Conservation (phyloP, 2,113 vertebrate genomes). For the Plecturocebus donacophilus region DNA sequence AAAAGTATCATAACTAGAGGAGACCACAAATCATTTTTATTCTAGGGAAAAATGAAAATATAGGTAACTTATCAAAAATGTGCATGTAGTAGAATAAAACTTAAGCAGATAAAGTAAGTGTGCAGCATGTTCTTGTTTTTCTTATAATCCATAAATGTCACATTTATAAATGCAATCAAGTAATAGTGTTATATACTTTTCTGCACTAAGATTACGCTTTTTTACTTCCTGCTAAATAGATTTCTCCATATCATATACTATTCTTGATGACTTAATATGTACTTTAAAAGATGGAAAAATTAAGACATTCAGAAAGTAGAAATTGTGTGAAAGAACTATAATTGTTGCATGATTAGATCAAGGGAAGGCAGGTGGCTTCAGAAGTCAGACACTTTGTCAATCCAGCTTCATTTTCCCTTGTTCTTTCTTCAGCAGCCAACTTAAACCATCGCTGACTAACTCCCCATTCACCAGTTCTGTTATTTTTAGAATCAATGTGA, state of each 20-base stretch:
- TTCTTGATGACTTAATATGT: background rate
- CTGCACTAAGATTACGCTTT: background rate
- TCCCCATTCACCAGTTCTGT: no score
- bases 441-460: background rate
- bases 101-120: background rate
- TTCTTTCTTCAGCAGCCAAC: background rate
- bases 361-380: background rate
- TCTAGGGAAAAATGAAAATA: background rate
- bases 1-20: background rate
- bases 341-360: background rate
- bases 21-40: background rate
- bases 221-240: background rate
- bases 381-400: background rate
- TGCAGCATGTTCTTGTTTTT: background rate
- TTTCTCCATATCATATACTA: background rate
- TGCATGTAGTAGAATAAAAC: background rate
- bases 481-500: background rate
- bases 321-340: background rate
- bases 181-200: background rate
- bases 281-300: background rate
- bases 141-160: background rate
- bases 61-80: background rate
- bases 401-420: background rate
- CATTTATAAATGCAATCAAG: background rate
- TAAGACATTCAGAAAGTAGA: background rate